phyloP scores from a whole-genome alignment of 2,888 invertebrate species.

The Ochlodes sylvanus region DNA sequence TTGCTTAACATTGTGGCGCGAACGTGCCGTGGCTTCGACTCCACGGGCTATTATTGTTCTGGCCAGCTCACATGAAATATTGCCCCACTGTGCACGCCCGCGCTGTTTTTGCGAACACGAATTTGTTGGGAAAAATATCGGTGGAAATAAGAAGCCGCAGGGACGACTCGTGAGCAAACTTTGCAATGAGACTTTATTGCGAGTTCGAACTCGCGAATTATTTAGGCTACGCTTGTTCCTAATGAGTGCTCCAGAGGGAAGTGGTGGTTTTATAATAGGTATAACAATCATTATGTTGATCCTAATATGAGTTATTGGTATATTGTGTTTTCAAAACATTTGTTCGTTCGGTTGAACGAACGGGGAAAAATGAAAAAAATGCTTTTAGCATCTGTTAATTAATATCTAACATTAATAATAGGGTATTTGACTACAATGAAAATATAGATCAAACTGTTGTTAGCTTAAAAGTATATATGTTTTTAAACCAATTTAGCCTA shows the following conservation, averaged over 20 bases:
- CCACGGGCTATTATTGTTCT: conserved; percentile 82
- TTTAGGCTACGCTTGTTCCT: conserved; percentile 26
- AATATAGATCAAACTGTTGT: too few relatives aligned
- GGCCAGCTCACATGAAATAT: conserved; percentile 84
- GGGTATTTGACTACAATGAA: too few relatives aligned
- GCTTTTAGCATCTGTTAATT: too few relatives aligned
- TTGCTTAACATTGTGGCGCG: conserved; percentile 78
- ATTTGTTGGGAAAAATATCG: conserved; percentile 78
- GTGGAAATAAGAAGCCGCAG: conserved; percentile 72
- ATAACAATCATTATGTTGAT: not conserved
- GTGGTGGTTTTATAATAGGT: not conserved
- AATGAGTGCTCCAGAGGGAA: conserved; percentile 5
- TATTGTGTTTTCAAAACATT: not conserved
- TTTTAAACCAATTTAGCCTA: too few relatives aligned
- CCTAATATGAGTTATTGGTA: not conserved
- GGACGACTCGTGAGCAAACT: conserved; percentile 67
- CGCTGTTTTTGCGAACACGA: conserved; percentile 77
- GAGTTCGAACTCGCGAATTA: conserved; percentile 31
- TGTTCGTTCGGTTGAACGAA: not conserved
- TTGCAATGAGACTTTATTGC: conserved; percentile 58
- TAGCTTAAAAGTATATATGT: too few relatives aligned
- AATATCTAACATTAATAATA: too few relatives aligned
- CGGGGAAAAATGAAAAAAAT: not conserved
- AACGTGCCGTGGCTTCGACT: conserved; percentile 83
- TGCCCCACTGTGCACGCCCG: conserved; percentile 80